phyloP scores from a whole-genome alignment of 30 jellyfish, hydroid and myxozoan species.

The Aurelia sp. region DNA sequence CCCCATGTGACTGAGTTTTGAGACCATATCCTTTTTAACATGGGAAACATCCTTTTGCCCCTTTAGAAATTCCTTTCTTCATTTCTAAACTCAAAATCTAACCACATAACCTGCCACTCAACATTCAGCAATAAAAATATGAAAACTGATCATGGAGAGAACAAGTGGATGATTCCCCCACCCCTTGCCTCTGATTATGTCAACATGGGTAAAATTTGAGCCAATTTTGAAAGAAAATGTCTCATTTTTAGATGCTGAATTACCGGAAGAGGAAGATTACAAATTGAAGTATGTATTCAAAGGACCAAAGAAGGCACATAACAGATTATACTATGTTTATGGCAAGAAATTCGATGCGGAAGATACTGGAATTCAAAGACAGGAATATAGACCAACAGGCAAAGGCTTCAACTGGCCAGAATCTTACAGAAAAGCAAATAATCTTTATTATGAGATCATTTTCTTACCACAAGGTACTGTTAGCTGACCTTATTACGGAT shows the following conservation, averaged over 20 bases:
- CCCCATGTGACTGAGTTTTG: too few species aligned
- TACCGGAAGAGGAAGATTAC: slow-evolving; percentile 64
- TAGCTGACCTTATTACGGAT: not conserved
- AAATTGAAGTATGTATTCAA: slow-evolving; percentile 85
- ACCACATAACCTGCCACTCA: too few species aligned
- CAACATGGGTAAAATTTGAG: too few species aligned
- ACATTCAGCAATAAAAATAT: too few species aligned
- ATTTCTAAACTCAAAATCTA: too few species aligned
- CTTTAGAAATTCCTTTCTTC: too few species aligned
- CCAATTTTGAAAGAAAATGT: too few species aligned
- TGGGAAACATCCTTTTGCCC: too few species aligned
- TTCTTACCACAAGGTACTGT: slow-evolving; percentile 63
- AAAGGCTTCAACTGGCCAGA: slow-evolving; percentile 91
- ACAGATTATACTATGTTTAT: slow-evolving; percentile 82
- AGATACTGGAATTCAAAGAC: slow-evolving; percentile 78
- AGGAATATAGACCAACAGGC: slow-evolving; percentile 82
- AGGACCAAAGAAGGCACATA: slow-evolving; percentile 90
- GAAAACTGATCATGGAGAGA: too few species aligned
- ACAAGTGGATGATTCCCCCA: too few species aligned
- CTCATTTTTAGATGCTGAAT: slow-evolving; percentile 59
- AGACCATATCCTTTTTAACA: too few species aligned
- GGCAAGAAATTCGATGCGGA: slow-evolving; percentile 82
- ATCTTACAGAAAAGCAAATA: slow-evolving; percentile 93
- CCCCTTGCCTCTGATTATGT: too few species aligned
- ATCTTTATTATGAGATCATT: slow-evolving; percentile 80